Percentiles rank a stretch among this genome's conserved stretches.
phyloP scores from a whole-genome alignment of 2,888 invertebrate species.

The Arge pagana region DNA sequence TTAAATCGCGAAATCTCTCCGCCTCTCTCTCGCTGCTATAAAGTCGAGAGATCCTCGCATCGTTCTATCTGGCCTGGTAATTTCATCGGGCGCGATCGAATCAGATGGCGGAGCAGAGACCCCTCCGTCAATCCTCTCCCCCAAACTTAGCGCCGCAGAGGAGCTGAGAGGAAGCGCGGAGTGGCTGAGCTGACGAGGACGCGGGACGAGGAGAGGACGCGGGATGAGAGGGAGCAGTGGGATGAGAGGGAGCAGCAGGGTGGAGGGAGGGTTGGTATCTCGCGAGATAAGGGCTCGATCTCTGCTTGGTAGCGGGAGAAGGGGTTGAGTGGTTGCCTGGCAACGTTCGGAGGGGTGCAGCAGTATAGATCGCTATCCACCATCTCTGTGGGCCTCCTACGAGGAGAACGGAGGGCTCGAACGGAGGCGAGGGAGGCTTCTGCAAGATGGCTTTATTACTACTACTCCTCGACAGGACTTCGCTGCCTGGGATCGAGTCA shows the following conservation, averaged over 20 bases:
- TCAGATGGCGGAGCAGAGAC: slow-evolving; percentile 28
- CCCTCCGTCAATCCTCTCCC: slow-evolving; percentile 19
- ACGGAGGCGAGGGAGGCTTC: slow-evolving; percentile 40
- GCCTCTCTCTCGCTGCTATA: too few relatives aligned
- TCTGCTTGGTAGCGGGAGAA: slow-evolving; percentile 39
- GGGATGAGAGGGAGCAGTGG: slow-evolving; percentile 29
- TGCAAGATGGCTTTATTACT: slow-evolving; percentile 52
- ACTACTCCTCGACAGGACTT: slow-evolving; percentile 38
- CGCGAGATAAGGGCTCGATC: slow-evolving; percentile 52
- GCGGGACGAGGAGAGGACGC: slow-evolving; percentile 30
- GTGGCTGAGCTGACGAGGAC: slow-evolving; percentile 33
- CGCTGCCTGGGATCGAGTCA: slow-evolving; percentile 25
- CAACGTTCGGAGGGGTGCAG: slow-evolving; percentile 47
- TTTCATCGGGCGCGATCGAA: slow-evolving; percentile 49
- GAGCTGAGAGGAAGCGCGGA: slow-evolving; percentile 23
- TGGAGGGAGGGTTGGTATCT: slow-evolving; percentile 39
- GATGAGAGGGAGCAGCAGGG: slow-evolving; percentile 30
- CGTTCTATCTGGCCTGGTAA: slow-evolving; percentile 32
- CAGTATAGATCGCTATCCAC: slow-evolving; percentile 52
- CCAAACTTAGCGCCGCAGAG: slow-evolving; percentile 17
- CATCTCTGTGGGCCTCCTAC: slow-evolving; percentile 31
- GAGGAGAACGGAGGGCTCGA: slow-evolving; percentile 36
- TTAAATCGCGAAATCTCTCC: slow-evolving; percentile 18
- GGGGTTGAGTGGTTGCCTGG: slow-evolving; percentile 51
- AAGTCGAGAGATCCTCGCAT: slow-evolving; percentile 20